Evolutionary conservation across 2,113 vertebrate genomes (phyloP).

Genomic region (Cathartes aura): DNA sequence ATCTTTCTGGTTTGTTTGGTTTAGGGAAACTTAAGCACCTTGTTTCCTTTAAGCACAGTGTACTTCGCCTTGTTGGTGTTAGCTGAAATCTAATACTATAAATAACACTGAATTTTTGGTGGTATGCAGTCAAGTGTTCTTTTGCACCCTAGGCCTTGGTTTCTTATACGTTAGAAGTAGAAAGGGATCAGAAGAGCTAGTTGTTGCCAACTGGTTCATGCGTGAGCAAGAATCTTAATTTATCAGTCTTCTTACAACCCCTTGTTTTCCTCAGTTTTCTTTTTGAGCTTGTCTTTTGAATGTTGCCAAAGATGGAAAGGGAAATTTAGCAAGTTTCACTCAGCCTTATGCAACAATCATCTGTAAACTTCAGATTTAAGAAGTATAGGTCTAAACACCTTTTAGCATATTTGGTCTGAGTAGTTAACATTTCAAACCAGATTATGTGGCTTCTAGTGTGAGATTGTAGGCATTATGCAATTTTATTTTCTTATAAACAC

Average conservation of each 20-base stretch:
- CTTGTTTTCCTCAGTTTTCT: background rate
- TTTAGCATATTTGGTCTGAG: background rate
- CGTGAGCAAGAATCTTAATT: background rate
- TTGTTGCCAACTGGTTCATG: background rate
- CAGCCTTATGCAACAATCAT: background rate
- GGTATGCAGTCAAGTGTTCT: background rate
- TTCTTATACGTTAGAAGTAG: background rate
- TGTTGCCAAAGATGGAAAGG: background rate
- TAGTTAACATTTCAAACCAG: background rate
- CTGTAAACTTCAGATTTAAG: background rate
- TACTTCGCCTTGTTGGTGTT: background rate
- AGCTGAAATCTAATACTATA: background rate
- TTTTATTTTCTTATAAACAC: background rate
- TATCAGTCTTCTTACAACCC: background rate
- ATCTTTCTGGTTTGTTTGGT: background rate
- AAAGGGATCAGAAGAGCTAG: background rate
- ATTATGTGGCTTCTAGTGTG: background rate
- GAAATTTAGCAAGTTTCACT: background rate
- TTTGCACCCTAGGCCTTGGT: background rate
- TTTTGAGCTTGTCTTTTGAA: background rate
- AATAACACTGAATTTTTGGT: background rate
- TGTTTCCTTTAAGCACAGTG: background rate
- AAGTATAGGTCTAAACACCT: background rate
- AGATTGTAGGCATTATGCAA: background rate
- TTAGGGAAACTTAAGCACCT: background rate